Conservation (phyloP, 2,113 vertebrate species). For the Donacobius atricapilla region DNA sequence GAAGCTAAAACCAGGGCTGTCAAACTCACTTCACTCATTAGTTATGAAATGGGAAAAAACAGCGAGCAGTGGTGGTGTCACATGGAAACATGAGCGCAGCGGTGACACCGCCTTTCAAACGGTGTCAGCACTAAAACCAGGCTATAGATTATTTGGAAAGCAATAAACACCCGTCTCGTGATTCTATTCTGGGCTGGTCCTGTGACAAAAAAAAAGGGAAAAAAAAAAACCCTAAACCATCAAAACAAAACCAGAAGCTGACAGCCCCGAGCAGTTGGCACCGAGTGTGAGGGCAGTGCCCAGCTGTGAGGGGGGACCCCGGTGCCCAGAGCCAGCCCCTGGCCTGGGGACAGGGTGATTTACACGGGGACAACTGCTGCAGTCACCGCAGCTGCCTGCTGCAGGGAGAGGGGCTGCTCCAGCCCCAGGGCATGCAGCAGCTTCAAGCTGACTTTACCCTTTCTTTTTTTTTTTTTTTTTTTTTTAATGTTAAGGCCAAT, state of each 20-base stretch:
- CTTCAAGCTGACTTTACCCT: background rate
- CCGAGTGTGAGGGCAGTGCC: background rate
- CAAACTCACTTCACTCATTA: conserved; percentile 18
- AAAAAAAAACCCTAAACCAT: background rate
- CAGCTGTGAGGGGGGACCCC: rapidly evolving
- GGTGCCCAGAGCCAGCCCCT: background rate
- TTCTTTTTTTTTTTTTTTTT: no score
- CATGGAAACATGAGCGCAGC: background rate
- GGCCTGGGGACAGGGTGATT: background rate
- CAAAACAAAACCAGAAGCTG: background rate
- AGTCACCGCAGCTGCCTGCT: background rate
- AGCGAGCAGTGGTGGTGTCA: background rate
- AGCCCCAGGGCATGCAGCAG: background rate
- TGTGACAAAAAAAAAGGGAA: background rate
- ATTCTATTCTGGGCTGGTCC: background rate
- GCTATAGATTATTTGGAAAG: conserved; percentile 29
- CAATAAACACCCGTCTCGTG: background rate
- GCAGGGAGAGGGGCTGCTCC: background rate
- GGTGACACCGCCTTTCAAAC: background rate
- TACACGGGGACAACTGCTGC: background rate
- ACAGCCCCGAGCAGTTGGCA: background rate
- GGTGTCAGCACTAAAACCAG: background rate
- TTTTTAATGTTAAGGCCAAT: background rate
- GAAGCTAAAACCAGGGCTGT: conserved; percentile 1
- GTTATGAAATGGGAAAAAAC: conserved; percentile 13